Evolutionary conservation across 2,113 vertebrate genomes (phyloP), one percentile per base, ranked within the genome.

Genomic region (Nannospalax galili): DNA sequence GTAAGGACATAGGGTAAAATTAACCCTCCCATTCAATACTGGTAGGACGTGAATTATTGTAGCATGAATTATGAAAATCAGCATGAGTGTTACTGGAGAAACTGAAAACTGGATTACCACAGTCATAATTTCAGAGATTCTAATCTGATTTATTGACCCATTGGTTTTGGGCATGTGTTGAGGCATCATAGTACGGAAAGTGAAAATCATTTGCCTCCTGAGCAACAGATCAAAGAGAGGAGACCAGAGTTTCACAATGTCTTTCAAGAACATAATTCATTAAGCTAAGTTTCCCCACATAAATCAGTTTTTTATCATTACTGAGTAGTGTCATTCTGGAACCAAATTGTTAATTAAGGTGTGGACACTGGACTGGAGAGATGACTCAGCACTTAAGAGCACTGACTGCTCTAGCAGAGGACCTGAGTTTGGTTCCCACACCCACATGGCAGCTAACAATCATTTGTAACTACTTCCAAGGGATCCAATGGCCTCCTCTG

Each of bases 241-340:
- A 58, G 7, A 40, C 4, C 4, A 42, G 28, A 22, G 45, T 48
- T 15, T 40, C 17, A 30, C 22, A 30, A 3, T 40, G n/a, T 37
- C 10, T 0, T 22, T 79, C 8, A 30, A 79, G 5, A 32, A 22
- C 3, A 79, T 20, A 52, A 12, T 24, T 9, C 24, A 28, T 4
- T 37, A 14, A 35, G 45, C 28, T n/a, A n/a, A n/a, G 45, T 1
- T n/a, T 4, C 4, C 28, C 7, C 4, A 4, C 22, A 1, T 32
- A 56, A 4, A 35, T 12, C 32, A 20, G 72, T 4, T 1, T 45
- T 70, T 20, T 40, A 62, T 40, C 20, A n/a, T 20, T 42, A 85
- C 7, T 10, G 24, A n/a, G 1, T 26, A n/a, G 0, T 65, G 17
- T 0, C 5, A 67, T 40, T 3, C 16, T 45, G 10, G 5, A 26